Evolutionary conservation across 2,888 invertebrate genomes (phyloP).

Genomic region (Rhingia campestris): DNA sequence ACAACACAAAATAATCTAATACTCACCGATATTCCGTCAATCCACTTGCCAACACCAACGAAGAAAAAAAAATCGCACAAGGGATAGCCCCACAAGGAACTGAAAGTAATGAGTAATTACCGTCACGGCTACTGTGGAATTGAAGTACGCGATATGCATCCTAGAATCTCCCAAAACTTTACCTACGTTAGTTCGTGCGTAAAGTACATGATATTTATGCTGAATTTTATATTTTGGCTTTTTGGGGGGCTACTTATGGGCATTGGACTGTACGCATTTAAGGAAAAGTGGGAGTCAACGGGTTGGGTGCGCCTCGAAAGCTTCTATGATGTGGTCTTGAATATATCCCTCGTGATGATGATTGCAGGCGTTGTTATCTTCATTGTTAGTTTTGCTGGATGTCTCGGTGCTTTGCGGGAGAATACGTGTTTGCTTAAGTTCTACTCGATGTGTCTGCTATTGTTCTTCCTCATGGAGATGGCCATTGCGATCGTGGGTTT

Average conservation of each 20-base stretch:
- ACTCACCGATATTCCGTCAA: slow-evolving; percentile 18
- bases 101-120: slow-evolving; percentile 80
- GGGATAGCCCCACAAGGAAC: slow-evolving; percentile 48
- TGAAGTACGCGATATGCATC: slow-evolving; percentile 79
- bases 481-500: slow-evolving; percentile 95
- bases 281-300: slow-evolving; percentile 95
- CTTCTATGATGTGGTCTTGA: slow-evolving; percentile 94
- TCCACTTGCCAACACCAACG: slow-evolving; percentile 37
- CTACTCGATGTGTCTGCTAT: slow-evolving; percentile 93
- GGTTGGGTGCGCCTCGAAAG: slow-evolving; percentile 92
- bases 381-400: slow-evolving; percentile 96
- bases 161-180: slow-evolving; percentile 81
- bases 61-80: slow-evolving; percentile 38
- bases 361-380: slow-evolving; percentile 95
- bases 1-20: background rate
- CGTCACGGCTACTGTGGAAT: slow-evolving; percentile 81
- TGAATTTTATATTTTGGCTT: slow-evolving; percentile 87
- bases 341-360: slow-evolving; percentile 95
- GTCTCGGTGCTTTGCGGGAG: slow-evolving; percentile 90
- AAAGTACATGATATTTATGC: slow-evolving; percentile 82
- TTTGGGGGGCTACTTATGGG: slow-evolving; percentile 93
- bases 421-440: slow-evolving; percentile 96
- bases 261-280: slow-evolving; percentile 94
- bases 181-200: slow-evolving; percentile 83
- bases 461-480: slow-evolving; percentile 96